Base-by-base conservation (phyloP, 2,888 invertebrate species). In the Nomada flava region DNA sequence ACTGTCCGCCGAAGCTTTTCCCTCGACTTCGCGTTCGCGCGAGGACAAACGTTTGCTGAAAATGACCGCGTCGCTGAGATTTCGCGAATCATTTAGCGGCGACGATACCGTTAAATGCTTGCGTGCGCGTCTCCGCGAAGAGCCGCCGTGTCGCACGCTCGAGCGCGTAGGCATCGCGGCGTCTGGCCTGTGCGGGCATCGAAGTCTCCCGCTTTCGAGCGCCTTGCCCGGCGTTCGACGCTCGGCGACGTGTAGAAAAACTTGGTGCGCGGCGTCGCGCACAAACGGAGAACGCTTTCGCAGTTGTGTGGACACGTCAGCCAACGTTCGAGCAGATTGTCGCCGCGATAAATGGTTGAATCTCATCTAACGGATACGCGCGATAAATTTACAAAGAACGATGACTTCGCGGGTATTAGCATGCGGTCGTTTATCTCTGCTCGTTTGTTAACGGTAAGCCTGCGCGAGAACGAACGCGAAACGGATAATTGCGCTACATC, bases 131-230 rank as follows among this genome's bases (percentile, higher is more conserved):
- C 5, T 36, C 36, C 7, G 5, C 36, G 36, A 0, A 7, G 36
- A 36, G 36, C 9, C 47, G 1, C 47, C 13, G 47, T 3, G 47
- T 29, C 29, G 47, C 47, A 47, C 47, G 47, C 11, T 47, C 11
- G 15, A 47, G 47, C 47, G 47, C 15, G 15, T 15, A 47, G 47
- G 47, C 15, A 47, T 47, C 47, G 47, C 47, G 13, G 13, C 15
- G 47, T 47, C 47, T 10, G 3, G 47, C 26, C 3, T 57, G 57
- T 23, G 52, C 83, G 53, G 15, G 82, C 87, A 74, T 89, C 52
- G 65, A 87, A 78, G 82, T 89, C 89, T 78, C 88, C 78, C 44
- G 36, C 15, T 1, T 47, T 11, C 11, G 50, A 36, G 36, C 13
- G 50, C 23, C 52, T 57, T 18, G 42, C 18, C 81, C n/a, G 9